phyloP scores from a whole-genome alignment of 2,113 vertebrate genomes.

The Rafetus swinhoei region DNA sequence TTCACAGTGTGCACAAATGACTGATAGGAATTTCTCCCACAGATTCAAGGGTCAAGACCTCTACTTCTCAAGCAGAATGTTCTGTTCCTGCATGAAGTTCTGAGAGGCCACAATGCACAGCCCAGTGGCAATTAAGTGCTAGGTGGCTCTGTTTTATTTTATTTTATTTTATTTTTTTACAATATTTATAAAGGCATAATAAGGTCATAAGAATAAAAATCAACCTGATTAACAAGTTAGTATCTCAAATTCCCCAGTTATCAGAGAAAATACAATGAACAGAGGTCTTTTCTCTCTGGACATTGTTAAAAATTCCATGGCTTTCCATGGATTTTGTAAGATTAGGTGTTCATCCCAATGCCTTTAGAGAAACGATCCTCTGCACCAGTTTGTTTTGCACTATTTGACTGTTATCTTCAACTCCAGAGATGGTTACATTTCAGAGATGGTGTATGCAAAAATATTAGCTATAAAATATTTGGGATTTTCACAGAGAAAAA shows the following conservation, averaged over 20 bases:
- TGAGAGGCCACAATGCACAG: not conserved
- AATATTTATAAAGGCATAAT: not conserved
- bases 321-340: not conserved
- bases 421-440: not conserved
- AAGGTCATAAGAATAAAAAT: not conserved
- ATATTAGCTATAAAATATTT: not conserved
- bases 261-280: not conserved
- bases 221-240: not conserved
- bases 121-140: not conserved
- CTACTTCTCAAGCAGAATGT: not conserved
- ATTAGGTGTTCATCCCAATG: not conserved
- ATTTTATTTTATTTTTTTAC: not conserved
- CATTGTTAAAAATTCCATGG: not conserved
- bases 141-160: not conserved
- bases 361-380: not conserved
- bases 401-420: not conserved
- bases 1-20: not conserved
- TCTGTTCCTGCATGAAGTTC: not conserved
- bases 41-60: not conserved
- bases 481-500: not conserved
- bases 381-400: not conserved
- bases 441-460: not conserved
- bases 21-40: not conserved
- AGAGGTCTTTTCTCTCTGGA: not conserved
- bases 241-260: not conserved